Base-by-base conservation (phyloP, 2,888 invertebrate genomes). In the Lycophotia porphyrea region DNA sequence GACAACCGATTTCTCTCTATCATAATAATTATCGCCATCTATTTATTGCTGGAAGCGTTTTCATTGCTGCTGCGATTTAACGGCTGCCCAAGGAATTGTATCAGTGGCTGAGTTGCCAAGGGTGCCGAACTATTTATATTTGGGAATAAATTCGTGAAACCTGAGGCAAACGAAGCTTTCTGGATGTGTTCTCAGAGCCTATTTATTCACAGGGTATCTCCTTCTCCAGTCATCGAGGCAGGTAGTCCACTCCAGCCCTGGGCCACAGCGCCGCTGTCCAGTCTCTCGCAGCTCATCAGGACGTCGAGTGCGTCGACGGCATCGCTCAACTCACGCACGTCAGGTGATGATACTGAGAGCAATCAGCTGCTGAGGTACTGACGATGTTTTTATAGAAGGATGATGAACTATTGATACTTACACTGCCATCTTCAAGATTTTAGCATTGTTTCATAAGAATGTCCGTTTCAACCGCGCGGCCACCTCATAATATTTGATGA, bases 261-360 rank as follows among this genome's bases (percentile, higher is more conserved):
- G 96, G 96, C 96, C 13, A 96, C 96, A 2, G 96, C 96, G 1
- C 92, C 95, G 0, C 89, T 96, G 31, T 94, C 95, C 0, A 89
- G 93, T 8, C 90, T 96, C 11, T 96, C 96, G 0, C 91, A 92
- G 5, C 90, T 96, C 61, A 94, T 96, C 47, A 90, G 95, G 24
- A 93, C 95, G 0, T 89, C 93, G 24, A 95, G 95, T 74, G 93
- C 90, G 0, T 94, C 95, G 2, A 93, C 94, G 0, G 89, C 92
- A 1, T 95, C 96, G 0, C 87, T 93, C 31, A 89, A 91, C 31
- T 95, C 95, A 0, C 86, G 89, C 9, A 89, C 90, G 2, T 94
- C 95, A 21, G 82, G 82, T 7, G 93, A 94, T 13, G 87, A 88
- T 11, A 91, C 93, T 11, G 86, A 86, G 27, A 58, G 31, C 31